Conservation (phyloP, 2,113 vertebrate genomes). For the Colinus virginianus region DNA sequence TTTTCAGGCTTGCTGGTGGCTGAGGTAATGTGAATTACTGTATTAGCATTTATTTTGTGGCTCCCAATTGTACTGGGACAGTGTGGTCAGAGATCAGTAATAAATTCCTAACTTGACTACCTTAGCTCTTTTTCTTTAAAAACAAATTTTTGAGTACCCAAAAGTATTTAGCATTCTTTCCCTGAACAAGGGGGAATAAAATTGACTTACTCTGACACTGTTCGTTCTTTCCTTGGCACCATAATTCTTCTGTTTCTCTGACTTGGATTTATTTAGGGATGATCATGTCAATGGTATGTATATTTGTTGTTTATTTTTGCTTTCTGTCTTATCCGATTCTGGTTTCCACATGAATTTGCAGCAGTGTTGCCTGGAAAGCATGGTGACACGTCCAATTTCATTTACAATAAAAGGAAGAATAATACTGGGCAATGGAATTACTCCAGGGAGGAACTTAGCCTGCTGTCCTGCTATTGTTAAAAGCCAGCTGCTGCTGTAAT, state of each 20-base stretch:
- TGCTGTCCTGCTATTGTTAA: neutral
- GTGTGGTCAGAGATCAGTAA: neutral
- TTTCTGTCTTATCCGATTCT: neutral
- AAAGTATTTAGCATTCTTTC: neutral
- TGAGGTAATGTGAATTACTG: neutral
- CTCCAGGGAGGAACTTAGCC: neutral
- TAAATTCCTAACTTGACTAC: neutral
- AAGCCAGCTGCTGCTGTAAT: neutral
- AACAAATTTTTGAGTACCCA: neutral
- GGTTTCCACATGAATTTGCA: neutral
- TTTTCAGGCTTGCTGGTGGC: neutral
- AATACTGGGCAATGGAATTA: neutral
- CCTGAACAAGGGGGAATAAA: neutral
- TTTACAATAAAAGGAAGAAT: slow-evolving; percentile 1
- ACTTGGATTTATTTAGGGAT: neutral
- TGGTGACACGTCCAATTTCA: neutral
- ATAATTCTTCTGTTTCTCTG: neutral
- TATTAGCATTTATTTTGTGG: rapidly evolving
- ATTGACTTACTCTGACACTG: neutral
- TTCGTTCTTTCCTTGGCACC: rapidly evolving
- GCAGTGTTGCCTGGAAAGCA: neutral
- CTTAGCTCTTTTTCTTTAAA: neutral
- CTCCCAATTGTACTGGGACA: neutral
- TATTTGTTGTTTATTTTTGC: neutral
- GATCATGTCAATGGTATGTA: neutral